Percentiles rank a stretch among this genome's conserved stretches.
phyloP scores from a whole-genome alignment of 2,797 vertebrate genomes.

The Danio tinwini region DNA sequence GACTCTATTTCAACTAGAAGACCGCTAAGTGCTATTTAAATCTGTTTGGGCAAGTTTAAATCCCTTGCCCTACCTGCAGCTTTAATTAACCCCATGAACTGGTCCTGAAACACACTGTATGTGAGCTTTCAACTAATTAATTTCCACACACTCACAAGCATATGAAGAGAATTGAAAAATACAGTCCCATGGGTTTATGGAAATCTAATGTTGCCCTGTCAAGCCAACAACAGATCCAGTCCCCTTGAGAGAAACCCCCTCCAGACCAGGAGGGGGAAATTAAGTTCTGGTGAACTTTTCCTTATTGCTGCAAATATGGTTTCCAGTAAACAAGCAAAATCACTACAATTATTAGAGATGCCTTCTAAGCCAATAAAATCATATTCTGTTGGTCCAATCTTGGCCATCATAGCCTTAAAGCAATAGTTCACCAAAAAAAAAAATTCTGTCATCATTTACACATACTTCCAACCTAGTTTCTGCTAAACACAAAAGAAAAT shows the following conservation, averaged over 20 bases:
- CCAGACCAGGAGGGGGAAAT: background rate
- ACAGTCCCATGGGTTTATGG: slow-evolving; percentile 10
- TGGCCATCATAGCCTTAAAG: background rate
- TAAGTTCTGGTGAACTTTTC: background rate
- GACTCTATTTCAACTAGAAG: slow-evolving; percentile 10
- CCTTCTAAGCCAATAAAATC: slow-evolving; percentile 19
- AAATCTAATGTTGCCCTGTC: slow-evolving; percentile 43
- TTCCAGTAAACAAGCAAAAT: background rate
- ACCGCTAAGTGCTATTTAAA: background rate
- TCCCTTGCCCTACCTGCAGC: slow-evolving; percentile 30
- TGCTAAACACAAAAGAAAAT: no score
- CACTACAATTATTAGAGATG: background rate
- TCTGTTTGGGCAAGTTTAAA: slow-evolving; percentile 23
- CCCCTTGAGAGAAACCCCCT: background rate
- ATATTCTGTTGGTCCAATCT: background rate
- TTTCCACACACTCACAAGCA: slow-evolving; percentile 20
- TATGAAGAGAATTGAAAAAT: slow-evolving; percentile 18
- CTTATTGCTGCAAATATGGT: background rate
- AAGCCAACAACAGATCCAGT: background rate
- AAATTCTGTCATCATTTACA: no score
- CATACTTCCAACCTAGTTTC: no score
- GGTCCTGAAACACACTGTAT: slow-evolving; percentile 7
- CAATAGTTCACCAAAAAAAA: no score
- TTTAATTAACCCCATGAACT: slow-evolving; percentile 48
- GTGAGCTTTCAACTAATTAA: slow-evolving; percentile 38